Evolutionary conservation across 23 tunicate genomes (phyloP).

Genomic region (Aplidium turbinatum): DNA sequence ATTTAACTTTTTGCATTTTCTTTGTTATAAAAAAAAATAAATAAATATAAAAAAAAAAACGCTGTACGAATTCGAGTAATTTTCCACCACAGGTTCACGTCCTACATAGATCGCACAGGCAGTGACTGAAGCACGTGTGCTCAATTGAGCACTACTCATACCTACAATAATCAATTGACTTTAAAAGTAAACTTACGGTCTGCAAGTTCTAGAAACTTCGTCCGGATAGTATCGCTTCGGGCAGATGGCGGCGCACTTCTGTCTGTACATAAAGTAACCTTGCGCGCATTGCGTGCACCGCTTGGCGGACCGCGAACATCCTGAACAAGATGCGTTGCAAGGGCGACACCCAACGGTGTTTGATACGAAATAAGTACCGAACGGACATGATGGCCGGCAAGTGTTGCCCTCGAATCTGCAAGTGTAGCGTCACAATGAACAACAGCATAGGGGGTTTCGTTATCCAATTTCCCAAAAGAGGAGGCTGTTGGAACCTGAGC

Average conservation of each 20-base stretch:
- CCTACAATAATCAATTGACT: too few species aligned
- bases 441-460: neutral
- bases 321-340: slow-evolving; percentile 49
- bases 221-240: slow-evolving; percentile 44
- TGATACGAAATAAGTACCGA: slow-evolving; percentile 44
- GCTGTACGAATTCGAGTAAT: too few species aligned
- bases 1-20: too few species aligned
- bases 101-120: too few species aligned
- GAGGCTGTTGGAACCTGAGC: too few species aligned
- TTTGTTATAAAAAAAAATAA: too few species aligned
- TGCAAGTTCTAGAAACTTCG: slow-evolving; percentile 29
- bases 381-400: slow-evolving; percentile 64
- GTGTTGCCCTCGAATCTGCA: slow-evolving; percentile 38
- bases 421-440: neutral
- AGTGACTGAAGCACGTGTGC: too few species aligned
- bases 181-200: slow-evolving; percentile 40
- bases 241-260: slow-evolving; percentile 48
- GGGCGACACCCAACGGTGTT: slow-evolving; percentile 26
- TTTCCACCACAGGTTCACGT: too few species aligned
- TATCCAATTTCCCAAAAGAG: neutral
- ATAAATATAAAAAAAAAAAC: too few species aligned
- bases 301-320: slow-evolving; percentile 46
- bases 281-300: slow-evolving; percentile 54
- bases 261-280: slow-evolving; percentile 40
- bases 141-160: too few species aligned